These are phyloP conservation scores for Megastigmus dorsalis DNA, from an alignment of 2,888 invertebrate genomes.

Conservation along the genomic window DNA sequence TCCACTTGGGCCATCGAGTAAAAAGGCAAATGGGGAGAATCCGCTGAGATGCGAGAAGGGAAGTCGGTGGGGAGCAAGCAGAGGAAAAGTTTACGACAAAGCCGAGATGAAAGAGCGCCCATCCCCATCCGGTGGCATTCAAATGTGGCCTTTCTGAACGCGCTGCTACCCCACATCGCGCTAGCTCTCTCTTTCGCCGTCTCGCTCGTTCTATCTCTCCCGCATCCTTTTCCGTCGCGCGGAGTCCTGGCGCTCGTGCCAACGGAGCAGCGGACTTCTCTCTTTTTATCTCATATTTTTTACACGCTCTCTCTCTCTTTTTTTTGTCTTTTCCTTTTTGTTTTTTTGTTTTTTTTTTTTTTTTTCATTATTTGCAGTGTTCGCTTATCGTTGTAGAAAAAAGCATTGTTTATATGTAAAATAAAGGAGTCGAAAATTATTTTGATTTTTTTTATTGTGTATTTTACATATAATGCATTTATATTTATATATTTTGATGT, in stretches of 20 bases:
- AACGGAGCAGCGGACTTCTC: neutral
- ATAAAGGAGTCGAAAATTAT: no score
- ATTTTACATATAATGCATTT: no score
- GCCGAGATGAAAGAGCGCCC: conserved; percentile 67
- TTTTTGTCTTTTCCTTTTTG: neutral
- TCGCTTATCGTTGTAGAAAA: no score
- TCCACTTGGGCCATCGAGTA: no score
- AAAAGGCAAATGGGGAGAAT: no score
- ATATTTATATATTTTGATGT: no score
- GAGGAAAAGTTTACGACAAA: conserved; percentile 56
- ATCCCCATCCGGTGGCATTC: conserved; percentile 67
- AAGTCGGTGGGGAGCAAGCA: conserved; percentile 8
- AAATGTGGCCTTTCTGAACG: conserved; percentile 69
- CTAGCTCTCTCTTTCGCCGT: no score
- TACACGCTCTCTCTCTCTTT: conserved; percentile 43
- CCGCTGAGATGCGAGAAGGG: neutral
- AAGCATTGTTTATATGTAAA: no score
- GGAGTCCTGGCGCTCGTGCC: neutral
- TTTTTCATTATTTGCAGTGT: conserved; percentile 8
- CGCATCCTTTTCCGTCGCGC: conserved; percentile 62
- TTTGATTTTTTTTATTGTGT: no score
- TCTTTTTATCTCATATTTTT: conserved; percentile 55
- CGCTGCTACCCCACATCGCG: conserved; percentile 62
- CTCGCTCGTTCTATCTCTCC: no score
- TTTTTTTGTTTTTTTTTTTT: neutral